These are phyloP conservation scores for Neelides sp. DNA, from an alignment of 1,140 invertebrate species.

Conservation along the genomic window DNA sequence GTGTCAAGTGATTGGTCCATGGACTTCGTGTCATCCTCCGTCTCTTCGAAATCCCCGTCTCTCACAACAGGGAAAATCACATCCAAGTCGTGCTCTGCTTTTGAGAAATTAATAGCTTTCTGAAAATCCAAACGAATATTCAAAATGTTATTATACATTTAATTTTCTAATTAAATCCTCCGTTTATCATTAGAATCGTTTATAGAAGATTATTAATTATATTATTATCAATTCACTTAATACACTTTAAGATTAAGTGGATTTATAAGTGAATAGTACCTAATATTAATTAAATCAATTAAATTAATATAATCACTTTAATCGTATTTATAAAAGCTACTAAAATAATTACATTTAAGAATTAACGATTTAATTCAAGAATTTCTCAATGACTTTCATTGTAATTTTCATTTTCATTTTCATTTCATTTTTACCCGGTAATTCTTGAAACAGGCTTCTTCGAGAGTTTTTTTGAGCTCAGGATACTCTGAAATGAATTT, in stretches of 20 bases:
- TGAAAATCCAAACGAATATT: too few relatives aligned
- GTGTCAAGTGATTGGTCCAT: background rate
- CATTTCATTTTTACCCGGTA: constrained; percentile 14
- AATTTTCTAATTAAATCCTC: background rate
- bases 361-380: too few relatives aligned
- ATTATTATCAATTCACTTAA: too few relatives aligned
- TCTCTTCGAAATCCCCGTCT: background rate
- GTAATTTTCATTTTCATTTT: too few relatives aligned
- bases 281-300: too few relatives aligned
- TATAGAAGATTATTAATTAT: background rate
- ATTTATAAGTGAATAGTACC: constrained; percentile 2
- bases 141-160: too few relatives aligned
- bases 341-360: background rate
- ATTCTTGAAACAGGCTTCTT: constrained; percentile 13
- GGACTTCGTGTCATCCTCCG: background rate
- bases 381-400: too few relatives aligned
- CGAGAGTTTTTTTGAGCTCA: constrained; percentile 9
- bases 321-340: background rate
- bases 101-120: background rate
- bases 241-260: too few relatives aligned
- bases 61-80: constrained; percentile 4
- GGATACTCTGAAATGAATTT: constrained; percentile 25
- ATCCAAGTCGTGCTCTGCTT: background rate
- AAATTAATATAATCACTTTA: background rate
- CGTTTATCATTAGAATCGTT: constrained; percentile 3